A percentile compares a stretch with the other conserved stretches of the same genome.
Conservation (phyloP, 2,113 vertebrate species). For the Aegithalos caudatus region DNA sequence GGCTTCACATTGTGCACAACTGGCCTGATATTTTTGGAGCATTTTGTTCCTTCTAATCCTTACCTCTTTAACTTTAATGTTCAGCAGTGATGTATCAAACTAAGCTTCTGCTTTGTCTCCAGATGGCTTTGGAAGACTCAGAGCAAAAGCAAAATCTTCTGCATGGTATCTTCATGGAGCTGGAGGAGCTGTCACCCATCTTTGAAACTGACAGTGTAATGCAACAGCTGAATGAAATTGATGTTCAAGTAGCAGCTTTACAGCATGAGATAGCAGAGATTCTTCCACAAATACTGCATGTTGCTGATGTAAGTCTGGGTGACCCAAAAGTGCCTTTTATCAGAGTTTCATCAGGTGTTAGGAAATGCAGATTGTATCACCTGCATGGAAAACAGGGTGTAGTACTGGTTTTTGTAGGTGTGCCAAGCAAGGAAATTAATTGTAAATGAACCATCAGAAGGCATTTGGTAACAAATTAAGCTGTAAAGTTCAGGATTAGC, state of each 20-base stretch:
- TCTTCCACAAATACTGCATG: constrained; percentile 81
- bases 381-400: not conserved
- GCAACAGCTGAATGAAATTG: constrained; percentile 73
- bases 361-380: not conserved
- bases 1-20: not conserved
- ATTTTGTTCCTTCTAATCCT: not conserved
- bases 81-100: not conserved
- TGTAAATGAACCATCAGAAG: not conserved
- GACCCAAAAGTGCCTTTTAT: not conserved
- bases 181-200: constrained; percentile 82
- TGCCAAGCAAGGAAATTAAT: not conserved
- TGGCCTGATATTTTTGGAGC: not conserved
- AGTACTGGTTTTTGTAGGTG: not conserved
- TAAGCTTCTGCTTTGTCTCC: not conserved
- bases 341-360: not conserved
- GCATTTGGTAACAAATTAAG: not conserved
- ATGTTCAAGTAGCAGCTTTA: constrained; percentile 71
- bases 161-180: constrained; percentile 71
- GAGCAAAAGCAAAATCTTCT: constrained; percentile 84
- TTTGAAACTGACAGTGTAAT: constrained; percentile 75
- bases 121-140: constrained; percentile 89
- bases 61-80: not conserved
- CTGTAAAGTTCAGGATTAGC: not conserved
- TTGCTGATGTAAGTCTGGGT: constrained; percentile 82
- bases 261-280: constrained; percentile 78